Conservation (phyloP, 2,113 vertebrate genomes). For the Ailurus styani region DNA sequence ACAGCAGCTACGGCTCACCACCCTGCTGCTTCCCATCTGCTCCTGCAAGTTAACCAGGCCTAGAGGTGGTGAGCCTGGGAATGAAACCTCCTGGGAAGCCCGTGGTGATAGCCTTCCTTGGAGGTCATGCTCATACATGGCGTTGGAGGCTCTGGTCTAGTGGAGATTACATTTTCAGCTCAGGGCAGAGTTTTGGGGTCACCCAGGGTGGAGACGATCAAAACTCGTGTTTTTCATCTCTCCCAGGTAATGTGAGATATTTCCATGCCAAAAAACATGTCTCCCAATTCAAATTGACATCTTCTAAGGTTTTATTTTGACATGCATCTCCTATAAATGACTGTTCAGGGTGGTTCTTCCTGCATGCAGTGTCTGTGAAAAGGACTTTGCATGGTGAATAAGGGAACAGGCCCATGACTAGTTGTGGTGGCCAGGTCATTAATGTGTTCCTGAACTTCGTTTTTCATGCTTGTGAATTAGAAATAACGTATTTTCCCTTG, state of each 20-base stretch:
- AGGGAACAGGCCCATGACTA: neutral
- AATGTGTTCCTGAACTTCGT: neutral
- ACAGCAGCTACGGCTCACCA: neutral
- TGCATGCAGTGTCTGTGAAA: neutral
- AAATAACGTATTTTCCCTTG: neutral
- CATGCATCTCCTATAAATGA: neutral
- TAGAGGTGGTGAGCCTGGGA: neutral
- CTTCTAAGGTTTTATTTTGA: neutral
- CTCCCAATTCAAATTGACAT: neutral
- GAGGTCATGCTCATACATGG: neutral
- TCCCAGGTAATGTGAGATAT: neutral
- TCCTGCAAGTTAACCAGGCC: neutral
- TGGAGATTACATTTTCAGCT: neutral
- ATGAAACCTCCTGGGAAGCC: neutral
- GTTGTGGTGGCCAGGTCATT: neutral
- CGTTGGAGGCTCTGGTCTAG: neutral
- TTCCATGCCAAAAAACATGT: neutral
- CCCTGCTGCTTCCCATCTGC: neutral
- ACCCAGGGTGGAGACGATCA: neutral
- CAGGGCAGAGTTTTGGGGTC: neutral
- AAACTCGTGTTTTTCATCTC: neutral
- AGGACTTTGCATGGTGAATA: neutral
- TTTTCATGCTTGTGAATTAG: neutral
- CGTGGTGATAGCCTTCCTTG: neutral
- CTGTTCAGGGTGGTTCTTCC: neutral